Evolutionary conservation across 2,797 vertebrate species (phyloP), one percentile per base, ranked within the genome.

Genomic region (Spinus pinus): DNA sequence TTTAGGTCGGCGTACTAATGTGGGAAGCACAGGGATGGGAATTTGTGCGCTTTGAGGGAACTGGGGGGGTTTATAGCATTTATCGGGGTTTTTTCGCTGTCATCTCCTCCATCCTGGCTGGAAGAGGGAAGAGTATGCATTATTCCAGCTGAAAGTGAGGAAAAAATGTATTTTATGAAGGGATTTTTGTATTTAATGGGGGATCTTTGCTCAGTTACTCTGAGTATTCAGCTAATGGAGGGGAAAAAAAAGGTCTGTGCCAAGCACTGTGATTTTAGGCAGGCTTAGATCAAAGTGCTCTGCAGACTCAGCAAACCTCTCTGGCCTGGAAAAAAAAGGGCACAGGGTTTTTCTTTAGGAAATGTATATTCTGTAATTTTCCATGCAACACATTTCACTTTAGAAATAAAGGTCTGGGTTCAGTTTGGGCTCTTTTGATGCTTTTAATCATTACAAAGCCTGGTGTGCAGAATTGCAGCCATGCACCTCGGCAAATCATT

Each of bases 251-350:
- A 7, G 12, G 9, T 19, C 35, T 4, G 37, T 50, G 66, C 83
- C 66, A 64, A 81, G 62, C 5, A 41, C 51, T 80, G 39, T 35
- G 80, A 90, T 75, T 85, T 82, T 60, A 56, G 72, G 85, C 61
- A 90, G 35, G 65, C 46, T 64, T 70, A 64, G 88, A 89, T 56
- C 64, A 74, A 95, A 94, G 82, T 37, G 33, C 65, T 90, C 41
- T 83, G 80, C 90, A 64, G 61, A 86, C 51, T 94, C 93, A 90
- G 93, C 90, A 94, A 87, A 85, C 30, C 66, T 67, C 53, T 66
- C 22, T 27, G 19, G n/a, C 60, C 60, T 25, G 57, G 65, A 81
- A 64, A 88, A 33, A 47, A 80, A 80, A 25, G 42, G 53, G 41
- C 31, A 71, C 0, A 0, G 28, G 13, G 19, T 28, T 77, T 93